phyloP scores from a whole-genome alignment of 2,797 vertebrate species.

The Schizopygopsis pylzovi region DNA sequence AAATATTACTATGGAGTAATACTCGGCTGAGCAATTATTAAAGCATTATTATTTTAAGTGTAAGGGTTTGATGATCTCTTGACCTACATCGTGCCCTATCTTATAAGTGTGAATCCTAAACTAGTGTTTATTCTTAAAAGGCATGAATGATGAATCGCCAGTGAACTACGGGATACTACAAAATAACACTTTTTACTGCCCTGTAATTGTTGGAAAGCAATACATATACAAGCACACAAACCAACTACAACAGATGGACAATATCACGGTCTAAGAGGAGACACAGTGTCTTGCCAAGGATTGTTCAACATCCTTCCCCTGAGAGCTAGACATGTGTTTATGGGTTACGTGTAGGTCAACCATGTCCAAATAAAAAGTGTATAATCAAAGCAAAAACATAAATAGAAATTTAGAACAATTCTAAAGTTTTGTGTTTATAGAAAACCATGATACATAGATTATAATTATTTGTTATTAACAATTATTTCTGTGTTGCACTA shows the following conservation, averaged over 20 bases:
- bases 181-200: not conserved
- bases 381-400: not conserved
- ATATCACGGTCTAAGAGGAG: constrained; percentile 14
- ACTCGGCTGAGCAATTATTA: not conserved
- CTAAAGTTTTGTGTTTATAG: not conserved
- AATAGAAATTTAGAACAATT: no score
- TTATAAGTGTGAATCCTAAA: not conserved
- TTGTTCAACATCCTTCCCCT: constrained; percentile 39
- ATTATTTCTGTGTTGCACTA: not conserved
- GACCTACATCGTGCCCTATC: not conserved
- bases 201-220: not conserved
- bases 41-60: not conserved
- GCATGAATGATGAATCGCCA: not conserved
- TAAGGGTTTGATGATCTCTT: not conserved
- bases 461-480: not conserved
- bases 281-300: constrained; percentile 26
- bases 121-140: not conserved
- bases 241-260: constrained; percentile 24
- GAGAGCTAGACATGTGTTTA: not conserved
- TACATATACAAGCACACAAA: not conserved
- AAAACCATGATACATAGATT: not conserved
- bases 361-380: not conserved
- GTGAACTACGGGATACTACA: not conserved
- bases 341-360: not conserved
- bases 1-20: not conserved